Conservation (phyloP, 2,888 invertebrate genomes). For the Danaus chrysippus region DNA sequence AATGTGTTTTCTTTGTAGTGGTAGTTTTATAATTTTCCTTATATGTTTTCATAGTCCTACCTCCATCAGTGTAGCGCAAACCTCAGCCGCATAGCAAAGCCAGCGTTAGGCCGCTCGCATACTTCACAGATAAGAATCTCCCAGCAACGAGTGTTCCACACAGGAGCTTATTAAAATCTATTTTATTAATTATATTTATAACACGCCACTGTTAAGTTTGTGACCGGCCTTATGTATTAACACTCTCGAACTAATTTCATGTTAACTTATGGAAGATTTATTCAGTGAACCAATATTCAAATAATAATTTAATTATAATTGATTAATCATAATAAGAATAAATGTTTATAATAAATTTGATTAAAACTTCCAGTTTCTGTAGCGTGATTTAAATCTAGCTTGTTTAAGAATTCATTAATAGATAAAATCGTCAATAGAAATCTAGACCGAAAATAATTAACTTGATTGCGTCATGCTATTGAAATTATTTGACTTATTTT, state of each 20-base stretch:
- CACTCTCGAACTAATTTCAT: no score
- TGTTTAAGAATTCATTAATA: constrained; percentile 20
- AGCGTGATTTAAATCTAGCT: constrained; percentile 10
- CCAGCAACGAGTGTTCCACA: constrained; percentile 51
- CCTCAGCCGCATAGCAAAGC: constrained; percentile 29
- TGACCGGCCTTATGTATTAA: constrained; percentile 1
- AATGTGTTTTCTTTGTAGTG: no score
- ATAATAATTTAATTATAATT: neutral
- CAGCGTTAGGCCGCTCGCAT: constrained; percentile 32
- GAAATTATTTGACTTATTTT: constrained; percentile 15
- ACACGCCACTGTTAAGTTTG: neutral
- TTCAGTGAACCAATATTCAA: neutral
- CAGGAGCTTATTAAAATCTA: constrained; percentile 36
- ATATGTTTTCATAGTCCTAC: no score
- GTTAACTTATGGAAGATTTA: no score
- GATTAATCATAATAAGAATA: neutral
- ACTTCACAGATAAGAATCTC: constrained; percentile 54
- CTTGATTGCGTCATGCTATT: constrained; percentile 16
- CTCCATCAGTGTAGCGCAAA: neutral
- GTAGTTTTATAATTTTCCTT: no score
- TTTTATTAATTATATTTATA: constrained; percentile 30
- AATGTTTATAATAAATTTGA: constrained; percentile 1
- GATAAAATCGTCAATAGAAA: constrained; percentile 23
- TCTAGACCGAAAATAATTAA: constrained; percentile 21
- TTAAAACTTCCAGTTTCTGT: neutral